Evolutionary conservation across 2,113 vertebrate species (phyloP), one percentile per base, ranked within the genome.

Genomic region (Prunella himalayana): DNA sequence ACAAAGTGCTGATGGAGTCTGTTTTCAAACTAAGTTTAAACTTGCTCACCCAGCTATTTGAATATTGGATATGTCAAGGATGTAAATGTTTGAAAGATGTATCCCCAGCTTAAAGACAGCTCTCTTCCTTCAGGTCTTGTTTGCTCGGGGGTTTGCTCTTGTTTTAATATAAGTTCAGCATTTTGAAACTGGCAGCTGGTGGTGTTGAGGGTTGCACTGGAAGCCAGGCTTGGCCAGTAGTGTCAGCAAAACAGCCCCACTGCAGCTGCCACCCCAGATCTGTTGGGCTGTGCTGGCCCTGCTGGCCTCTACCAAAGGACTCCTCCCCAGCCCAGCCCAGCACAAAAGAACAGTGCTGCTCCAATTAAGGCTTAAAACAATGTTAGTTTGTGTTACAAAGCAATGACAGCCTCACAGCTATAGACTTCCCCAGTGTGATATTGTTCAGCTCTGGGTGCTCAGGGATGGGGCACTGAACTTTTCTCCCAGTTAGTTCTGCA

Each of bases 1-100:
- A 7, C 81, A 90, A 83, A 92, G 54, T 94, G 93, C 94, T 96
- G 79, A 90, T 86, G 41, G 72, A 51, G 28, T 60, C 54, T 93
- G 44, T 85, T 95, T 88, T 60, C 71, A 88, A 93, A 90, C 85
- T 64, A 66, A 90, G 59, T 83, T 94, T 92, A 92, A 90, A 83
- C 68, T 86, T 86, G 88, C 79, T 93, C 88, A 86, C 60, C 64
- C 56, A 92, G 88, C 90, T 94, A 20, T 94, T 90, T 81, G 79
- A 92, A 78, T 95, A 64, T 65, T 83, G 79, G 76, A 92, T 81
- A 35, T 78, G 68, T 92, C 79, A 90, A 90, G 51, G 56, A 60
- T 71, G 49, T 64, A 88, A 75, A 66, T 66, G 72, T 93, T 81
- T 35, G 1, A 81, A 86, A 94, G 72, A 84, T 64, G 25, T n/a